Percentiles rank a stretch among this genome's conserved stretches.
Conservation (phyloP, 1,140 invertebrate genomes). For the Zophobas atratus region DNA sequence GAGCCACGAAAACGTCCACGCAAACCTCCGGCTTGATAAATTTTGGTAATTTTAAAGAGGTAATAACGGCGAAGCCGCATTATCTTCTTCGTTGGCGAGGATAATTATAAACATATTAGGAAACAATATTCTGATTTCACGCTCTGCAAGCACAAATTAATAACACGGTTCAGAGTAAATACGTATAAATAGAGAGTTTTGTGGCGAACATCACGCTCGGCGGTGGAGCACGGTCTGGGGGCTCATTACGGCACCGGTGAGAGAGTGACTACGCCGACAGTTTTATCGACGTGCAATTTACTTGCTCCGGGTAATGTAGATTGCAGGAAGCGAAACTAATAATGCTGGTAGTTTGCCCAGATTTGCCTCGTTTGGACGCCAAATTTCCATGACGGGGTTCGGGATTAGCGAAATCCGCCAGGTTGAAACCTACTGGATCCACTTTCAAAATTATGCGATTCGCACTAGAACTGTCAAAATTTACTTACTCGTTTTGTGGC, state of each 20-base stretch:
- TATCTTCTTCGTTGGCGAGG: constrained; percentile 39
- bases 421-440: no score
- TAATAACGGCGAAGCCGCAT: constrained; percentile 18
- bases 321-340: constrained; percentile 42
- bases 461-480: no score
- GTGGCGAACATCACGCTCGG: constrained; percentile 32
- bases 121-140: constrained; percentile 43
- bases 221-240: constrained; percentile 29
- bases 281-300: constrained; percentile 43
- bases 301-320: constrained; percentile 33
- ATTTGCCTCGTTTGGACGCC: constrained; percentile 33
- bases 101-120: constrained; percentile 43
- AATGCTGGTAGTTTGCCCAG: constrained; percentile 34
- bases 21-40: background rate
- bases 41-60: constrained; percentile 39
- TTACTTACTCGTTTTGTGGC: no score
- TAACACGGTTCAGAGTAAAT: constrained; percentile 43
- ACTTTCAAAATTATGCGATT: no score
- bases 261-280: constrained; percentile 40
- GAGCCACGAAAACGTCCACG: background rate
- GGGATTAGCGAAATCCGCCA: constrained; percentile 11
- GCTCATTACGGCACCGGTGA: constrained; percentile 36
- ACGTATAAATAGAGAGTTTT: constrained; percentile 33
- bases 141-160: constrained; percentile 42
- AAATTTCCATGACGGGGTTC: constrained; percentile 34